Evolutionary conservation across 2,113 vertebrate species (phyloP).

Genomic region (Lamprotornis superbus): DNA sequence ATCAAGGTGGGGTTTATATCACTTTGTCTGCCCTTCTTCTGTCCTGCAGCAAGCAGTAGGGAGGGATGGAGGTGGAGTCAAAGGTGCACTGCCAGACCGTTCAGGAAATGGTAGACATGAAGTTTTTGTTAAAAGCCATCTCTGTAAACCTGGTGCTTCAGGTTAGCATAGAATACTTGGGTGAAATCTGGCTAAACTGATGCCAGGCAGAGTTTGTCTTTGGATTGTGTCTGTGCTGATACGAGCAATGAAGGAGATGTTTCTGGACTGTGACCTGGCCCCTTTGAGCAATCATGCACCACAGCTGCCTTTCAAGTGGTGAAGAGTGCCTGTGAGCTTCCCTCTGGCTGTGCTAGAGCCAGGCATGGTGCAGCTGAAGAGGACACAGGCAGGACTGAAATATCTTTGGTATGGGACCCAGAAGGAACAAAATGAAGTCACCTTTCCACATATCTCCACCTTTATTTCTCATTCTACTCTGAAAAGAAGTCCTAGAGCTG

Average conservation of each 20-base stretch:
- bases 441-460: not conserved
- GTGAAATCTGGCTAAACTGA: not conserved
- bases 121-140: not conserved
- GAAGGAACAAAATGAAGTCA: not conserved
- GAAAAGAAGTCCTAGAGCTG: not conserved
- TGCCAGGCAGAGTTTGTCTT: not conserved
- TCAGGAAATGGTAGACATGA: not conserved
- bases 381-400: not conserved
- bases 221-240: not conserved
- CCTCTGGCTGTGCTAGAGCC: not conserved
- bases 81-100: not conserved
- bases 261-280: not conserved
- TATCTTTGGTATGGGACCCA: not conserved
- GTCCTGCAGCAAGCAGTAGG: not conserved
- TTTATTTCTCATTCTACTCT: not conserved
- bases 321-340: not conserved
- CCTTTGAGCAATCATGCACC: not conserved
- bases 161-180: not conserved
- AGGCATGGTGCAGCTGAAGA: not conserved
- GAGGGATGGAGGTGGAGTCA: not conserved
- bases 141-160: not conserved
- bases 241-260: not conserved
- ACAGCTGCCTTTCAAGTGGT: not conserved
- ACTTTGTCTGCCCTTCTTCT: not conserved
- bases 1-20: rapidly evolving